These are phyloP conservation scores for Drosophila infuscata DNA, from an alignment of 2,888 invertebrate species.

Conservation along the genomic window DNA sequence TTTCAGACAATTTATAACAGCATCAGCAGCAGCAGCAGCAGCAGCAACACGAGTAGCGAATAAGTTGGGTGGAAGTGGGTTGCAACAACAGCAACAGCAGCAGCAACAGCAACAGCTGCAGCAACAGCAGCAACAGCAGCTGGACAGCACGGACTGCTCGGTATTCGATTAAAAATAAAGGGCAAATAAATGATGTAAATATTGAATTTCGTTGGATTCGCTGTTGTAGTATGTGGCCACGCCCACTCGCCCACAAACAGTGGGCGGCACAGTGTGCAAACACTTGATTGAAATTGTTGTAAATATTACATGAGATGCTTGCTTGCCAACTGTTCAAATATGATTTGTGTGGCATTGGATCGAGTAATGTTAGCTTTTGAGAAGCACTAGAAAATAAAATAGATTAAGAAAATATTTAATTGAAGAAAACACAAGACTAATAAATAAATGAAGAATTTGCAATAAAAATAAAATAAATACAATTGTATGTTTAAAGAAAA, in stretches of 20 bases:
- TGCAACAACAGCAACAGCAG: neutral
- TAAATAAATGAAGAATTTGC: neutral
- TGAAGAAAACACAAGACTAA: neutral
- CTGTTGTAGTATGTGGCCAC: constrained; percentile 9
- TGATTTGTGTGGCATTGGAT: neutral
- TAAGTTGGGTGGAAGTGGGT: neutral
- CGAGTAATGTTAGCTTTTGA: neutral
- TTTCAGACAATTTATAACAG: constrained; percentile 74
- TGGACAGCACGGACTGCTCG: constrained; percentile 35
- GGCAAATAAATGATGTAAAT: constrained; percentile 55
- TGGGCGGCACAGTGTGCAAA: constrained; percentile 29
- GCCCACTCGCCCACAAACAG: constrained; percentile 1
- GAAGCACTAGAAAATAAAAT: neutral
- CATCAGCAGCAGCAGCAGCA: constrained; percentile 18
- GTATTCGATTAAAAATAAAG: constrained; percentile 63
- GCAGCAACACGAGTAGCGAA: constrained; percentile 1
- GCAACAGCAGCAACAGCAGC: neutral
- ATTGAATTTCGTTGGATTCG: constrained; percentile 51
- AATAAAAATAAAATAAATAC: neutral
- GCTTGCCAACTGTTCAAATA: constrained; percentile 3
- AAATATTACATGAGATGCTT: constrained; percentile 2
- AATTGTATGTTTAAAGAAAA: neutral
- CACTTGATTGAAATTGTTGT: constrained; percentile 6
- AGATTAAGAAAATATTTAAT: neutral
- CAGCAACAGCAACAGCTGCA: fast-evolving